Evolutionary conservation across 2,797 vertebrate genomes (phyloP).

Genomic region (Sorex maritimensis): DNA sequence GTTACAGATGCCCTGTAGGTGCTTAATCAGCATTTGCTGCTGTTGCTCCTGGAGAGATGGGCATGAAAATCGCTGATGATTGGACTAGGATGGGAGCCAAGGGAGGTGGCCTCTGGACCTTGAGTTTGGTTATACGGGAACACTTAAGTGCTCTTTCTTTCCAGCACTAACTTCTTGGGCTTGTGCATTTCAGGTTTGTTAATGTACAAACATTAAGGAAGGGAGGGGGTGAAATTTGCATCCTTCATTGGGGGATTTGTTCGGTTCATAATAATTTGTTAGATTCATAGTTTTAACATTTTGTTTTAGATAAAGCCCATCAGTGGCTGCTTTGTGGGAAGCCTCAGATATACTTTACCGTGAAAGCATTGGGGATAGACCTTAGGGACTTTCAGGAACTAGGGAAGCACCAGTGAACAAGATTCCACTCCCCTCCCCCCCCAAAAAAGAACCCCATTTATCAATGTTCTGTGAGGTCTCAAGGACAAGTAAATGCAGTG

Average conservation of each 20-base stretch:
- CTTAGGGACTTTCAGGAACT: neutral
- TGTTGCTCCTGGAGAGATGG: neutral
- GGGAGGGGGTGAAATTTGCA: neutral
- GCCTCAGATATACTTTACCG: neutral
- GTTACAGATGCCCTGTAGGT: neutral
- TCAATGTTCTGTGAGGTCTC: too few relatives aligned
- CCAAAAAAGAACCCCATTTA: too few relatives aligned
- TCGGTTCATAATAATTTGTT: neutral
- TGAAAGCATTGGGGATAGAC: neutral
- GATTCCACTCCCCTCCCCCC: too few relatives aligned
- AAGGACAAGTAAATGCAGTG: too few relatives aligned
- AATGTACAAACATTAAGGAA: neutral
- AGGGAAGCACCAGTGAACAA: neutral
- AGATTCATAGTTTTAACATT: neutral
- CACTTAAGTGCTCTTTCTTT: conserved; percentile 10
- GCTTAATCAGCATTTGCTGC: neutral
- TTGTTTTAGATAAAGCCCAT: neutral
- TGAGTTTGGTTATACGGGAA: conserved; percentile 19
- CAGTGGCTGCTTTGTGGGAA: neutral
- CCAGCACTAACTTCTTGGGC: neutral
- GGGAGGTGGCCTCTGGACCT: neutral
- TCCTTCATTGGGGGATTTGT: conserved; percentile 13
- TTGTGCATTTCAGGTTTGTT: too few relatives aligned
- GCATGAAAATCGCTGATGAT: neutral
- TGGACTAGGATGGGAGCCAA: neutral